Evolutionary conservation across 2,888 invertebrate species (phyloP).

Genomic region (Rhodophaea formosa): DNA sequence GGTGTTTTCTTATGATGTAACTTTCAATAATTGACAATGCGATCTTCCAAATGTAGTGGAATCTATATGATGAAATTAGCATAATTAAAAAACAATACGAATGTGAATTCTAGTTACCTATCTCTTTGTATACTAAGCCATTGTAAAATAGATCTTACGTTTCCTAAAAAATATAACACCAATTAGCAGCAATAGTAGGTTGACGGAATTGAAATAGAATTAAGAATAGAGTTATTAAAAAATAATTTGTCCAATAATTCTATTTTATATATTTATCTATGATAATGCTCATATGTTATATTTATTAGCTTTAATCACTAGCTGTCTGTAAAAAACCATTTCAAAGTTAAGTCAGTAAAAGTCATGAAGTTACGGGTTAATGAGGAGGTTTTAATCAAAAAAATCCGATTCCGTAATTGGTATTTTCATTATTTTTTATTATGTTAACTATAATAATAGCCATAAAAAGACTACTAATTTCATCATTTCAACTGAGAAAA

Average conservation of each 20-base stretch:
- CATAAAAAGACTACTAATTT: too few species aligned
- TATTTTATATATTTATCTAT: not conserved
- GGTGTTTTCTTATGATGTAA: not conserved
- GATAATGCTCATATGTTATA: constrained; percentile 1
- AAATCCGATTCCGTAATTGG: too few species aligned
- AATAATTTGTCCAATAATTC: constrained; percentile 17
- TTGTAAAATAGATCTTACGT: not conserved
- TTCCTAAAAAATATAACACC: constrained; percentile 8
- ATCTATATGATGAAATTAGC: constrained; percentile 38
- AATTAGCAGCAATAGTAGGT: constrained; percentile 30
- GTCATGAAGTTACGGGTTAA: too few species aligned
- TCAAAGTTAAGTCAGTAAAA: too few species aligned
- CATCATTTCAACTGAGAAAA: too few species aligned
- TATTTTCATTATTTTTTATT: too few species aligned
- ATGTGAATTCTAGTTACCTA: constrained; percentile 20
- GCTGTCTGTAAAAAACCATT: too few species aligned
- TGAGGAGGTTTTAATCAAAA: too few species aligned
- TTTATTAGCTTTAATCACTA: constrained; percentile 15
- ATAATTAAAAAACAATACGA: constrained; percentile 25
- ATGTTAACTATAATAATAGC: too few species aligned
- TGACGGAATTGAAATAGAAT: constrained; percentile 33
- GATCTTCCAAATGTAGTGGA: constrained; percentile 46
- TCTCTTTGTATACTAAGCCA: constrained; percentile 2
- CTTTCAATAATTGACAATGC: constrained; percentile 24
- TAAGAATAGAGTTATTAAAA: constrained; percentile 22